A percentile compares a stretch with the other conserved stretches of the same genome.
Evolutionary conservation across 2,113 vertebrate genomes (phyloP).

Genomic region (Neomonachus schauinslandi): DNA sequence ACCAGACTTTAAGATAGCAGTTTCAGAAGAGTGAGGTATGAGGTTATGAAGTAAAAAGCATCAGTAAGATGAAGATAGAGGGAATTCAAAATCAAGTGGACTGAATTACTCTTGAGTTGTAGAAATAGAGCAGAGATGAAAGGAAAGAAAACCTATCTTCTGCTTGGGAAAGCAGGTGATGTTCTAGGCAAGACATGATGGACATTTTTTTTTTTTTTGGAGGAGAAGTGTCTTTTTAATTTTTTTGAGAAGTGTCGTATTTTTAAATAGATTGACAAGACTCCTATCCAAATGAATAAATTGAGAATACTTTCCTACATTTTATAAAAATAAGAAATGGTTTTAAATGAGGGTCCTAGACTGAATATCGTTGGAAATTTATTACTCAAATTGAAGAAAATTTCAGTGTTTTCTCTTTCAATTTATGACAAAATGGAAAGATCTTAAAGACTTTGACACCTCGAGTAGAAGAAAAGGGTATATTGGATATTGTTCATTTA

Average conservation of each 20-base stretch:
- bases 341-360: constrained; percentile 3
- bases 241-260: not conserved
- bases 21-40: constrained; percentile 13
- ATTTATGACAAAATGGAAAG: constrained; percentile 40
- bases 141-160: not conserved
- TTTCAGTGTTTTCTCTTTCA: constrained; percentile 35
- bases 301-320: constrained; percentile 26
- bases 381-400: not conserved
- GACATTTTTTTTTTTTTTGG: not conserved
- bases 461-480: constrained; percentile 7
- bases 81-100: not conserved
- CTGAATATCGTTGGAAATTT: not conserved
- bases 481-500: constrained; percentile 17
- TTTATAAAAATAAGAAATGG: constrained; percentile 16
- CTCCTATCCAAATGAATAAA: not conserved
- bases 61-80: not conserved
- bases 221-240: not conserved
- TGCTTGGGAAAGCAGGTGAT: not conserved
- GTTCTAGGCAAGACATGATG: not conserved
- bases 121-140: constrained; percentile 19
- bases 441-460: constrained; percentile 30
- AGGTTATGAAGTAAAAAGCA: not conserved
- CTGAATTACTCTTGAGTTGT: not conserved
- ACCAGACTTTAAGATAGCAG: not conserved
- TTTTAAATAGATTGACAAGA: not conserved